Conservation (phyloP, 2,888 invertebrate genomes). For the Alviniconcha strummeri region DNA sequence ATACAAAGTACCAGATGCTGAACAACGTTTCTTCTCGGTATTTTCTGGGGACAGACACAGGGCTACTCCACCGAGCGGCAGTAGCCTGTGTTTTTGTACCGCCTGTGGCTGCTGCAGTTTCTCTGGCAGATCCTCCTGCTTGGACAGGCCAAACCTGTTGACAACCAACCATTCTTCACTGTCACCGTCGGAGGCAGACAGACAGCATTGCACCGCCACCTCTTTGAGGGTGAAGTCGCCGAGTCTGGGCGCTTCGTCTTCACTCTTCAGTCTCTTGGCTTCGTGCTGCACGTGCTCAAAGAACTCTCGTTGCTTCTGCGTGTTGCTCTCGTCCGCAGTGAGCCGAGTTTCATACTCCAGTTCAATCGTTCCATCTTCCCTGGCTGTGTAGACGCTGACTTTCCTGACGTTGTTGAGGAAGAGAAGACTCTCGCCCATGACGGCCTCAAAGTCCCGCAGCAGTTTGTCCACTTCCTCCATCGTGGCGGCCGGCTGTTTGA, state of each 20-base stretch:
- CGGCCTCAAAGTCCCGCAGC: slow-evolving; percentile 53
- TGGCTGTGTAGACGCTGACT: slow-evolving; percentile 58
- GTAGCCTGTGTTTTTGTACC: slow-evolving; percentile 1
- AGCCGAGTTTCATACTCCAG: slow-evolving; percentile 12
- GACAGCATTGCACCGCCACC: not conserved
- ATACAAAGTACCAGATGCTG: too few species aligned
- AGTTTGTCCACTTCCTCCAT: slow-evolving; percentile 53
- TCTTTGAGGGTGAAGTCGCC: not conserved
- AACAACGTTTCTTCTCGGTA: too few species aligned
- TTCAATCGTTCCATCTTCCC: slow-evolving; percentile 16
- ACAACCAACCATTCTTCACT: slow-evolving; percentile 24
- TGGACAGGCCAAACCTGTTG: slow-evolving; percentile 16
- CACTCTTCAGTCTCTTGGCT: not conserved
- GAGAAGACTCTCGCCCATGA: slow-evolving; percentile 59
- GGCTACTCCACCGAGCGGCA: slow-evolving; percentile 29
- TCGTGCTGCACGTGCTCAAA: not conserved
- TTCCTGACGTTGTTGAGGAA: slow-evolving; percentile 66
- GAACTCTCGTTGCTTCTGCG: not conserved
- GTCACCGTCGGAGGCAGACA: not conserved
- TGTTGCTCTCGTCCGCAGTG: not conserved
- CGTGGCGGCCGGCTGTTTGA: slow-evolving; percentile 55
- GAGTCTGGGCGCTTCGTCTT: not conserved
- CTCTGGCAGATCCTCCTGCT: not conserved
- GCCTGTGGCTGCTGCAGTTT: not conserved
- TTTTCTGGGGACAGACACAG: not conserved